Evolutionary conservation across 2,113 vertebrate genomes (phyloP).

Genomic region (Hystrix brachyura): DNA sequence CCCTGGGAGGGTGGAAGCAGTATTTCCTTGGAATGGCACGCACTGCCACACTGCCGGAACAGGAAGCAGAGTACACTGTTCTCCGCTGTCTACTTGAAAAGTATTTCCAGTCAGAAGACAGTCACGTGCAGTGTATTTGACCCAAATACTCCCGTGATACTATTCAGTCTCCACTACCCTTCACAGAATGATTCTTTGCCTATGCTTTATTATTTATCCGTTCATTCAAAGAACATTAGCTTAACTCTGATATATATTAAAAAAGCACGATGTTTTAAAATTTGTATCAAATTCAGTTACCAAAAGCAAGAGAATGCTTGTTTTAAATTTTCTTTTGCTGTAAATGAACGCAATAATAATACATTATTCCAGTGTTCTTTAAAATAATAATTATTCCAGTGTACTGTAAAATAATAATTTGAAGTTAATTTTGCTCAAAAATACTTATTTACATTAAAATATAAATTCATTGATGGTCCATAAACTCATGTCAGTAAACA

Average conservation of each 20-base stretch:
- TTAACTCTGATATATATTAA: not conserved
- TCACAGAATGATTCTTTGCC: not conserved
- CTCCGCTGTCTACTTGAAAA: constrained; percentile 32
- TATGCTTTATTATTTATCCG: not conserved
- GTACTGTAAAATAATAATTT: not conserved
- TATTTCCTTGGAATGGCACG: not conserved
- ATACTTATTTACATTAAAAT: not conserved
- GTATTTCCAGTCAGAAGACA: constrained; percentile 67
- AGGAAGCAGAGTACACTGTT: not conserved
- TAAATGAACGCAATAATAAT: not conserved
- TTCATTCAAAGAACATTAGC: not conserved
- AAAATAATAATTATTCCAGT: not conserved
- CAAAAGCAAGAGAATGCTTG: not conserved
- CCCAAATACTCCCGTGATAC: constrained; percentile 16
- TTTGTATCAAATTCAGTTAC: not conserved
- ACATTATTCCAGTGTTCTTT: not conserved
- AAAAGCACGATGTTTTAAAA: not conserved
- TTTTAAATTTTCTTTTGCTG: not conserved
- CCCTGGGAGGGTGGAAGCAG: not conserved
- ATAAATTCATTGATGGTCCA: not conserved
- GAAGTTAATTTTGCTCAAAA: constrained; percentile 7
- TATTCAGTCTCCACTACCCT: not conserved
- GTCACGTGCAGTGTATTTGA: constrained; percentile 15
- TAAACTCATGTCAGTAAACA: not conserved
- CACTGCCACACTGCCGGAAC: not conserved